Base-by-base conservation (phyloP, 1,140 invertebrate genomes). In the Aphaenogaster floridana region DNA sequence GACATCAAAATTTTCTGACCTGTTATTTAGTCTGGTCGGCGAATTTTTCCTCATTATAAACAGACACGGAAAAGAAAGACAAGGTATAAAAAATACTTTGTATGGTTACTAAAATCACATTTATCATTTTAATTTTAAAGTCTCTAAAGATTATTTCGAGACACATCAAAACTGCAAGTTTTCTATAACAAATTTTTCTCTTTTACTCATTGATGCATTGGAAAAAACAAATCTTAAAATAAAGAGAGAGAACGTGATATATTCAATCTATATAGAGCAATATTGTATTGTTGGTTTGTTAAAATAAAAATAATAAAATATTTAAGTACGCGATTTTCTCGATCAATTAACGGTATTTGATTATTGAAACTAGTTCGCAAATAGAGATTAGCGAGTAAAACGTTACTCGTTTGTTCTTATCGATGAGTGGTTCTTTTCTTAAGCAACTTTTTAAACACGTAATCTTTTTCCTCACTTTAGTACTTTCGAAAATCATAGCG, bases 361-460 rank as follows among this genome's bases (percentile, higher is more conserved):
- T 54, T n/a, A 72, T 45, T 83, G n/a, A 3, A 74, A 71, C 34
- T 48, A 45, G 11, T 21, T 74, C 2, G n/a, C n/a, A 50, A 48
- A 48, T 61, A 21, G 9, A 76, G 5, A 63, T 48, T 61, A 83
- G 36, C 2, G 39, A 83, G 28, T 50, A 50, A 50, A 48, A 9
- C 4, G 2, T 42, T 68, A 17, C 2, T 50, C 7, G 11, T 59
- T 28, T 74, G 13, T 61, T 63, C 5, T 57, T 21, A 42, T 1
- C 50, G 39, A 79, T 42, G 34, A 68, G n/a, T 13, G 34, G 7
- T 72, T 45, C 3, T 50, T 28, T 36, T 42, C 17, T 50, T 72
- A 48, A 36, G 2, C 5, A 28, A 15, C 48, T 28, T 59, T 72
- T 59, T 17, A 83, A 34, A 69, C 17, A 39, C 2, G 50, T 17